These are phyloP conservation scores for Diabrotica virgifera DNA, from an alignment of 1,140 invertebrate species.

Conservation along the genomic window DNA sequence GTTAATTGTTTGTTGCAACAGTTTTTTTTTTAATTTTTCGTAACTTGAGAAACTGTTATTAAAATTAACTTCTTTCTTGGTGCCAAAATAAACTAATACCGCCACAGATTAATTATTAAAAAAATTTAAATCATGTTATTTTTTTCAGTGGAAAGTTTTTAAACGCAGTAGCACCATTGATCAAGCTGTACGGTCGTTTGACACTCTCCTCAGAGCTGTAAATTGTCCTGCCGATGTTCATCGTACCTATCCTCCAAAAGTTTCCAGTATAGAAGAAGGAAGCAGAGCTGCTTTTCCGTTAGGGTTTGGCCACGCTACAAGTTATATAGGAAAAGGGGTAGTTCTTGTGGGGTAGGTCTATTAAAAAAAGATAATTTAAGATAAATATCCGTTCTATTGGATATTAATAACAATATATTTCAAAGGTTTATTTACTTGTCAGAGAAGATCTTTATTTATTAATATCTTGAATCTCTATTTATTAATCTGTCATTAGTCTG, in stretches of 20 bases:
- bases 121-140: conserved; percentile 12
- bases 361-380: too few relatives aligned
- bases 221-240: conserved; percentile 50
- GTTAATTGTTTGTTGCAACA: too few relatives aligned
- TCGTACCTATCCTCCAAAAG: conserved; percentile 75
- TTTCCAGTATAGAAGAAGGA: conserved; percentile 59
- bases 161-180: conserved; percentile 57
- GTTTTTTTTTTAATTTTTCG: too few relatives aligned
- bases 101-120: background rate
- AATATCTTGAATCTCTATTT: too few relatives aligned
- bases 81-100: too few relatives aligned
- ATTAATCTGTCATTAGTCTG: too few relatives aligned
- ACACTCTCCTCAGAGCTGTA: conserved; percentile 50
- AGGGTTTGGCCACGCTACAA: conserved; percentile 82
- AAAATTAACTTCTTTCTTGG: too few relatives aligned
- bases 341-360: conserved; percentile 76
- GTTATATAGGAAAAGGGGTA: conserved; percentile 73
- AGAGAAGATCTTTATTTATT: too few relatives aligned
- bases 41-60: too few relatives aligned
- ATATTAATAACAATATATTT: too few relatives aligned
- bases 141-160: conserved; percentile 66
- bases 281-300: conserved; percentile 89
- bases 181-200: conserved; percentile 55
- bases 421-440: too few relatives aligned
- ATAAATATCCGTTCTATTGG: too few relatives aligned